A percentile compares a stretch with the other conserved stretches of the same genome.
These are phyloP conservation scores for Druceiella hillmani DNA, from an alignment of 2,888 invertebrate species.

Conservation along the genomic window DNA sequence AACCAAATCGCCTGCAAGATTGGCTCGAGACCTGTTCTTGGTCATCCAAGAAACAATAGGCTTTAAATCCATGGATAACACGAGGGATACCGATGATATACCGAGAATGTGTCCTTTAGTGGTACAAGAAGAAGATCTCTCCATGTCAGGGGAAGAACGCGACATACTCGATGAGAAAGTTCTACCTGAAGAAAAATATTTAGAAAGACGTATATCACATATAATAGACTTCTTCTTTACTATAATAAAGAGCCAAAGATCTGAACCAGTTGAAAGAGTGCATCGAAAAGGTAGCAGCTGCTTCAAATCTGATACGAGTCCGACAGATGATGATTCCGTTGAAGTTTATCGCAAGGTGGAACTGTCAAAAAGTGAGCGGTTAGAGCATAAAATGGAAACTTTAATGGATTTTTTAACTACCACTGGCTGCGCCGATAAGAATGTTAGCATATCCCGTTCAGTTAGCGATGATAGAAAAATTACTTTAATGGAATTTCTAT, in stretches of 20 bases:
- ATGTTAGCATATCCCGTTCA: conserved; percentile 25
- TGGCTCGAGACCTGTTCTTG: conserved; percentile 43
- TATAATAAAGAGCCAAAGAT: conserved; percentile 43
- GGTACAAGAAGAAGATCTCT: conserved; percentile 42
- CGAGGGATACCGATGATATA: conserved; percentile 6
- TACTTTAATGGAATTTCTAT: conserved; percentile 46
- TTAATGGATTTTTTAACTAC: conserved; percentile 45
- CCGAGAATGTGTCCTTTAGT: conserved; percentile 41
- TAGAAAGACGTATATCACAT: conserved; percentile 42
- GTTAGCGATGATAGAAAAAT: conserved; percentile 40
- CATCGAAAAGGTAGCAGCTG: conserved; percentile 42
- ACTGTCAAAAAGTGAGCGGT: conserved; percentile 9
- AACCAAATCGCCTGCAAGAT: conserved; percentile 38
- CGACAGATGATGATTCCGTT: conserved; percentile 32
- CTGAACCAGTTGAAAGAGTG: conserved; percentile 30
- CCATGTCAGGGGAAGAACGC: conserved; percentile 33
- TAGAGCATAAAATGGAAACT: conserved; percentile 49
- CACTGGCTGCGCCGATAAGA: conserved; percentile 40
- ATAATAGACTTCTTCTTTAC: conserved; percentile 49
- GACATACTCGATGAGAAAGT: conserved; percentile 6
- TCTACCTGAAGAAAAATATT: conserved; percentile 32
- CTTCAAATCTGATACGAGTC: conserved; percentile 40
- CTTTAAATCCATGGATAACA: conserved; percentile 34
- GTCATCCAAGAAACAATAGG: conserved; percentile 47
- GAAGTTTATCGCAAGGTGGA: conserved; percentile 24